Evolutionary conservation across 2,113 vertebrate genomes (phyloP).

Genomic region (Spermophilus dauricus): DNA sequence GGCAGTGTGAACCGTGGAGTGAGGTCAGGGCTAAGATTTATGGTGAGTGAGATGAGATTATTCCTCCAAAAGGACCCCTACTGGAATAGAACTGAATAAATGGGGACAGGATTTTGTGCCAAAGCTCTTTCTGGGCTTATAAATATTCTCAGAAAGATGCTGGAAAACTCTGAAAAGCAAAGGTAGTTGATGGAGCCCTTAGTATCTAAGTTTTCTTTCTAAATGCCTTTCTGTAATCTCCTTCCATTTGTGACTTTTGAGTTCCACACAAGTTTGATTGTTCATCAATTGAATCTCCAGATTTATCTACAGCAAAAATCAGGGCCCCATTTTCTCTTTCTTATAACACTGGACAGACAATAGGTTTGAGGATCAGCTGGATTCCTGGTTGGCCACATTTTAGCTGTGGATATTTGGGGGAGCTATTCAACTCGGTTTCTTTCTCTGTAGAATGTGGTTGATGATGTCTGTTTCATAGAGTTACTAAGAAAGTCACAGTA

Average conservation of each 20-base stretch:
- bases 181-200: not conserved
- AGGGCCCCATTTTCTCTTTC: not conserved
- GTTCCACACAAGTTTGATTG: rapidly evolving
- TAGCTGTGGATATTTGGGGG: not conserved
- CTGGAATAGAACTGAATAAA: not conserved
- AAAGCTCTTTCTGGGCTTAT: not conserved
- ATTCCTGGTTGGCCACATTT: not conserved
- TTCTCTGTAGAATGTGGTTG: not conserved
- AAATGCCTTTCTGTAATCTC: not conserved
- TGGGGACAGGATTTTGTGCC: not conserved
- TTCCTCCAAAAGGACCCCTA: not conserved
- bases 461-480: not conserved
- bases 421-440: not conserved
- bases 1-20: not conserved
- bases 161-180: not conserved
- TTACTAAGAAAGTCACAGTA: not conserved
- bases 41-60: not conserved
- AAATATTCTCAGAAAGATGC: not conserved
- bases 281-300: not conserved
- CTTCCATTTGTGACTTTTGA: not conserved
- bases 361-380: not conserved
- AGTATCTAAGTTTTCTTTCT: not conserved
- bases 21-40: not conserved
- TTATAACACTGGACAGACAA: not conserved
- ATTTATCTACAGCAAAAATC: not conserved